phyloP scores from a whole-genome alignment of 2,797 vertebrate species.

The Pipistrellus kuhlii region DNA sequence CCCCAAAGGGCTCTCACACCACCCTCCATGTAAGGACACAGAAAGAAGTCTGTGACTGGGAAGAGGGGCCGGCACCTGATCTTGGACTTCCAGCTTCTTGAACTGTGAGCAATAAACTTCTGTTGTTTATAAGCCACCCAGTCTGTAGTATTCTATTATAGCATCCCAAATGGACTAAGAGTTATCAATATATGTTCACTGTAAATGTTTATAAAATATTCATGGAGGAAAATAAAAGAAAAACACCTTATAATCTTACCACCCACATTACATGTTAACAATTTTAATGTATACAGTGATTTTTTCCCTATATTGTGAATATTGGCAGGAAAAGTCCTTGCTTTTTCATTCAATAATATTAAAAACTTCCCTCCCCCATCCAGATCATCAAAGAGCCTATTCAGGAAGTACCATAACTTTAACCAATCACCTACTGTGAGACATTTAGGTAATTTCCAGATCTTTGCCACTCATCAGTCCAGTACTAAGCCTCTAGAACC shows the following conservation, averaged over 20 bases:
- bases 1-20: neutral
- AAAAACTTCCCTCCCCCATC: neutral
- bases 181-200: neutral
- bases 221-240: neutral
- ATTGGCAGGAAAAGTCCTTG: neutral
- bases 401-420: neutral
- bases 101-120: neutral
- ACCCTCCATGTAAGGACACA: neutral
- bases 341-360: neutral
- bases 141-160: neutral
- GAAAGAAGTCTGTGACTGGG: neutral
- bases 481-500: neutral
- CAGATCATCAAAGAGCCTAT: neutral
- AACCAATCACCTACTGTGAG: accelerated
- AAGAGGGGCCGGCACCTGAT: too few species aligned
- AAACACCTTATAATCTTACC: neutral
- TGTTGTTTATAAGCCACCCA: neutral
- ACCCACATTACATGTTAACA: too few species aligned
- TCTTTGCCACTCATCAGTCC: neutral
- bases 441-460: neutral
- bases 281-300: neutral
- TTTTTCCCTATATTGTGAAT: neutral
- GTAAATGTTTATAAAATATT: neutral
- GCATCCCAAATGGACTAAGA: neutral
- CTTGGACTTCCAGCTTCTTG: neutral